Percentiles rank a stretch among this genome's conserved stretches.
Conservation (phyloP, 1,140 invertebrate species). For the Vanessa tameamea region DNA sequence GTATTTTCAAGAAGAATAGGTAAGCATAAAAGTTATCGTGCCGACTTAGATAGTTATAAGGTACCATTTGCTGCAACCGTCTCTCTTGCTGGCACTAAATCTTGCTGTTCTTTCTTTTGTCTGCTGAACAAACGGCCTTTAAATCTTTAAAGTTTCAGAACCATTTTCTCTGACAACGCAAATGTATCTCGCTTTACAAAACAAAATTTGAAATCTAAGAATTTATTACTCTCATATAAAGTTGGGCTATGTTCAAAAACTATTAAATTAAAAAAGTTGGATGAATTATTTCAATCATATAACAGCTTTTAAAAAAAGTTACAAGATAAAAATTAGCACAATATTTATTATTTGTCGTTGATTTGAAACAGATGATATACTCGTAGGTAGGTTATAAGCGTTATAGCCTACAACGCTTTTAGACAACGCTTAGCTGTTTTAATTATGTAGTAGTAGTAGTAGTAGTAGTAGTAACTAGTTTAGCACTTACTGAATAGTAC, state of each 20-base stretch:
- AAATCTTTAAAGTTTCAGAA: conserved; percentile 57
- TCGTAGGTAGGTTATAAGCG: too few species aligned
- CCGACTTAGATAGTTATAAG: conserved; percentile 24
- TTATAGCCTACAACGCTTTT: too few species aligned
- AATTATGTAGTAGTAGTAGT: too few species aligned
- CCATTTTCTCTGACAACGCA: conserved; percentile 45
- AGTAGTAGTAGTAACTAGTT: too few species aligned
- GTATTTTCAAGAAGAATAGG: conserved; percentile 18
- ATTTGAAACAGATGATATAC: too few species aligned
- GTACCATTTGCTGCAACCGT: conserved; percentile 35
- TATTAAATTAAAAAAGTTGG: conserved; percentile 7
- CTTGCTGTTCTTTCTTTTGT: conserved; percentile 53
- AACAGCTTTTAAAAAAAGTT: not conserved
- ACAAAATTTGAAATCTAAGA: conserved; percentile 18
- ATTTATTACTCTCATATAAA: conserved; percentile 8
- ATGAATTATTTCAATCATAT: not conserved
- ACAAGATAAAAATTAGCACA: too few species aligned
- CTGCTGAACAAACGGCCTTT: conserved; percentile 52
- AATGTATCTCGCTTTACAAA: conserved; percentile 39
- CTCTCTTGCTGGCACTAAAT: conserved; percentile 43
- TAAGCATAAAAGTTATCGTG: conserved; percentile 28
- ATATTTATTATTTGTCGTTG: too few species aligned
- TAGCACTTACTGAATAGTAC: too few species aligned
- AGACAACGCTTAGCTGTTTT: too few species aligned
- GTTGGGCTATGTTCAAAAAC: not conserved